These are phyloP conservation scores for Trididemnum nubilum DNA, from an alignment of 23 tunicate genomes.

Conservation along the genomic window DNA sequence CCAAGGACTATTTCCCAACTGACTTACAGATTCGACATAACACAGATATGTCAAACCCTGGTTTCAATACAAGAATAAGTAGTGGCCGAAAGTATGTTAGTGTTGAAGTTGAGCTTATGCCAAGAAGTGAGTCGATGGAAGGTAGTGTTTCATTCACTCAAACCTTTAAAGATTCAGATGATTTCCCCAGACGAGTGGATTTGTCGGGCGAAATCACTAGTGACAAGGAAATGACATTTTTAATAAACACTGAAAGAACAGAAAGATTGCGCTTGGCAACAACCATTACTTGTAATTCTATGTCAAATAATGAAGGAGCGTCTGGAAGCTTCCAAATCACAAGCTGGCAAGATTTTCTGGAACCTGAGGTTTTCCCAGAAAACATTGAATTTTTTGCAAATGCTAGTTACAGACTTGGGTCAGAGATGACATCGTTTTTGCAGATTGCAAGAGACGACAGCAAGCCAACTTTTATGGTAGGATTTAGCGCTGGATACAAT, in stretches of 20 bases:
- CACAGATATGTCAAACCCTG: background rate
- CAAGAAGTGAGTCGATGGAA: background rate
- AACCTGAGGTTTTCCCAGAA: conserved; percentile 19
- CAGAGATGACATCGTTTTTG: background rate
- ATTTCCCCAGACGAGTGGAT: no score
- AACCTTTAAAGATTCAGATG: no score
- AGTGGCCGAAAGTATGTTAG: background rate
- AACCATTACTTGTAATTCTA: background rate
- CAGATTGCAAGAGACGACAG: background rate
- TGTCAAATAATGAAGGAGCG: background rate
- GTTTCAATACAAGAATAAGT: background rate
- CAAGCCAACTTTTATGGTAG: conserved; percentile 1
- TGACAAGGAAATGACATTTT: no score
- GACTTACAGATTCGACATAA: background rate
- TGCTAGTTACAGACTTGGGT: conserved; percentile 5
- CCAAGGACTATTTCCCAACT: conserved; percentile 32
- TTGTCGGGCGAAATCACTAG: no score
- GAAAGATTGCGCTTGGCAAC: no score
- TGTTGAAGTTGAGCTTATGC: background rate
- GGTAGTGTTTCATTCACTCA: background rate
- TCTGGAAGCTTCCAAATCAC: background rate
- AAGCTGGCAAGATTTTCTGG: conserved; percentile 28
- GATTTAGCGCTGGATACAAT: conserved; percentile 22
- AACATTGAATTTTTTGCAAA: conserved; percentile 16
- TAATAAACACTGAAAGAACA: no score